Evolutionary conservation across 2,797 vertebrate species (phyloP).

Genomic region (Peromyscus eremicus): DNA sequence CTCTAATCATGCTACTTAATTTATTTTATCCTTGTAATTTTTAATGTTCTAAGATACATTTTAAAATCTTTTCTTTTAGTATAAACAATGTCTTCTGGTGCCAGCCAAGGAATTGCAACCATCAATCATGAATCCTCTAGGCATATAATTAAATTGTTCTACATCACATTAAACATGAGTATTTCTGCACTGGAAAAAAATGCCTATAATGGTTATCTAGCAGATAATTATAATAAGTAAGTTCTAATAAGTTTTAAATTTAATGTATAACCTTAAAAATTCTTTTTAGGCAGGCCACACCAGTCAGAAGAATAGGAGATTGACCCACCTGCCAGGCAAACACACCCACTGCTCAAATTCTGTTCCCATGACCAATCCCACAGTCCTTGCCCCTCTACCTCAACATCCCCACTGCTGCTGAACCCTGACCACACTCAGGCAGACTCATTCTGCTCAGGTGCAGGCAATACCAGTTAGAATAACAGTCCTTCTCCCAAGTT

Average conservation of each 20-base stretch:
- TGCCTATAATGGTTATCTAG: not conserved
- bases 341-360: not conserved
- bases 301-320: not conserved
- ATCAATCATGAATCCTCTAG: not conserved
- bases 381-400: not conserved
- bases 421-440: not conserved
- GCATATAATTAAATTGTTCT: not conserved
- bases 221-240: not conserved
- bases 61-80: not conserved
- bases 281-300: not conserved
- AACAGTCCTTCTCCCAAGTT: not conserved
- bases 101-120: not conserved
- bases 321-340: not conserved
- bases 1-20: not conserved
- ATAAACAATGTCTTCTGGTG: not conserved
- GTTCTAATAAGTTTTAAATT: not conserved
- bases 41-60: not conserved
- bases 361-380: not conserved
- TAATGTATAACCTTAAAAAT: not conserved
- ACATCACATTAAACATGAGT: not conserved
- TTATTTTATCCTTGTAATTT: not conserved
- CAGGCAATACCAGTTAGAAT: not conserved
- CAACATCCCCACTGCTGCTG: not conserved
- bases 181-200: not conserved
- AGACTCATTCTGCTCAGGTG: not conserved